Base-by-base conservation (phyloP, 2,888 invertebrate species). In the Cenopis cana region DNA sequence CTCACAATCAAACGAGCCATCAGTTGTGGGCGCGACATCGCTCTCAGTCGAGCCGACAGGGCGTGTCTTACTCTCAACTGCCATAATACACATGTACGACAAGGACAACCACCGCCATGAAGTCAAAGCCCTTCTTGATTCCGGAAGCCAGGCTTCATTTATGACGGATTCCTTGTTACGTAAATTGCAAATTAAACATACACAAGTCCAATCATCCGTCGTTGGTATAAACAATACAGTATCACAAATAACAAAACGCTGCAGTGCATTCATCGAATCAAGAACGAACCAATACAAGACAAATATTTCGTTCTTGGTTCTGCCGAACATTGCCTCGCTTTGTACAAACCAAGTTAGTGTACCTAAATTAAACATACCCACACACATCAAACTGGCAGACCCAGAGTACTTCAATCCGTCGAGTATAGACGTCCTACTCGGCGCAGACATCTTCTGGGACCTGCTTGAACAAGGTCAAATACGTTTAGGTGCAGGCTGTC, bases 101-200 rank as follows among this genome's bases (percentile, higher is more conserved):
- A 61, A 61, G n/a, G 60, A 61, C 49, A 60, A 46, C 60, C 60
- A 60, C 49, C 60, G 60, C 41, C 60, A 61, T 49, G 49, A 61
- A 46, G 60, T 61, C 29, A 61, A 24, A 49, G 60, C 61, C 24
- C 46, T 61, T 17, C 61, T 61, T 9, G 61, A 61, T 50, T 49
- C 49, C 10, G 61, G 61, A 29, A 61, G 61, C 29, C 49, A 49
- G 46, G 29, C 61, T 5, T 61, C 49, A 33, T 61, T 61, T 29
- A 61, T 61, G 61, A 61, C 61, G 61, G 61, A 61, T 61, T 61
- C 61, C 61, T 61, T 61, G 61, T n/a, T 49, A 10, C 61, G 61
- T 61, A 61, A 61, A 61, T 61, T 61, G 24, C 29, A 49, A 24
- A n/a, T 61, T 17, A 61, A 50, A 29, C 50, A 61, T 49, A 61